A percentile compares a stretch with the other conserved stretches of the same genome.
phyloP scores from a whole-genome alignment of 2,888 invertebrate genomes.

The Callyntrura sp. region DNA sequence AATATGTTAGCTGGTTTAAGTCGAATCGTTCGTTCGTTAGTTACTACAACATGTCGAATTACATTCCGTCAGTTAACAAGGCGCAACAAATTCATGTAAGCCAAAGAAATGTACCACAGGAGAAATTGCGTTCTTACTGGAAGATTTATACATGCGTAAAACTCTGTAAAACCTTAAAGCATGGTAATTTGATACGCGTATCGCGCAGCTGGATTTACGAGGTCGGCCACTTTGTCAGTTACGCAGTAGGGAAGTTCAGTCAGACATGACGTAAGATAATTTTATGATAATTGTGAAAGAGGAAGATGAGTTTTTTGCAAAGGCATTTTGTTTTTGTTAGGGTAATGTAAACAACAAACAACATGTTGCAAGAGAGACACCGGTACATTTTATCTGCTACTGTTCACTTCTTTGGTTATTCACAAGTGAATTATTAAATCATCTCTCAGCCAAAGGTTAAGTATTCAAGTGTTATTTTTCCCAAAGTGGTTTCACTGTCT shows the following conservation, averaged over 20 bases:
- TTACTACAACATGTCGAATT: background rate
- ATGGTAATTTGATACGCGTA: constrained; percentile 41
- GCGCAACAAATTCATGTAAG: constrained; percentile 34
- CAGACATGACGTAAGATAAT: background rate
- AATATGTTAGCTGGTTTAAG: constrained; percentile 25
- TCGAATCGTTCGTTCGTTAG: too few relatives aligned
- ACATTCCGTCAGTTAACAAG: constrained; percentile 3
- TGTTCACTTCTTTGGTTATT: background rate
- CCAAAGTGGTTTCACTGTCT: background rate
- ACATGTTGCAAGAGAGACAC: background rate
- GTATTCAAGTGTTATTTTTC: background rate
- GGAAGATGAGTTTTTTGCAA: constrained; percentile 34
- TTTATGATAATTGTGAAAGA: background rate
- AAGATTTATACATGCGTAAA: too few relatives aligned
- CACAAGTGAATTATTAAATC: background rate
- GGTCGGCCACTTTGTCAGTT: constrained; percentile 4
- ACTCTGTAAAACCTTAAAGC: too few relatives aligned
- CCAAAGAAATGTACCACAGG: too few relatives aligned
- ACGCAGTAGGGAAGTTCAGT: background rate
- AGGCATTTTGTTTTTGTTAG: background rate
- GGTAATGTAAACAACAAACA: background rate
- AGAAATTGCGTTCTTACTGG: too few relatives aligned
- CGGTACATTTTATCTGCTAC: background rate
- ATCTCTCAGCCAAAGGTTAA: constrained; percentile 9
- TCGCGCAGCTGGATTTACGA: constrained; percentile 15